phyloP scores from a whole-genome alignment of 2,113 vertebrate species.

The Zingel zingel region DNA sequence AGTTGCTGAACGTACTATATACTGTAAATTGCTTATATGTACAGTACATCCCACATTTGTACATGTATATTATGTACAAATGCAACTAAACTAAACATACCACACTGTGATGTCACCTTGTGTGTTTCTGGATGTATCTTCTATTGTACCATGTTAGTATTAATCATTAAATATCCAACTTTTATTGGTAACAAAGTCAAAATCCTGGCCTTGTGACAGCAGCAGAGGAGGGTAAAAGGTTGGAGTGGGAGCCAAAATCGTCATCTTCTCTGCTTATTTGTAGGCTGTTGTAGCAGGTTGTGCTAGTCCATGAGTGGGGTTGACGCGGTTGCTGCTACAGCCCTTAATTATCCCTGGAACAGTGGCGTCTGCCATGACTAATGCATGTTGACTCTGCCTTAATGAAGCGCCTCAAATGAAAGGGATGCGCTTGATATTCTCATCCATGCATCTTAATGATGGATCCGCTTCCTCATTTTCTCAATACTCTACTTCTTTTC shows the following conservation, averaged over 20 bases:
- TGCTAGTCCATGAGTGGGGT: slow-evolving; percentile 35
- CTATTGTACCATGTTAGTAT: neutral
- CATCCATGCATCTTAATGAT: slow-evolving; percentile 76
- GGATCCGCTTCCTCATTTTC: slow-evolving; percentile 43
- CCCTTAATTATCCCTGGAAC: slow-evolving; percentile 68
- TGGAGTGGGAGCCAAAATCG: neutral
- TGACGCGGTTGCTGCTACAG: slow-evolving; percentile 39
- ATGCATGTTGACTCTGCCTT: slow-evolving; percentile 78
- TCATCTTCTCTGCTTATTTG: neutral
- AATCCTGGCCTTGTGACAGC: neutral
- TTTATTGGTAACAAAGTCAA: neutral
- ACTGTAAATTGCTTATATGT: neutral
- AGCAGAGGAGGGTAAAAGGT: accelerated
- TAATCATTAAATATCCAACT: neutral
- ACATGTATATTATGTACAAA: no score
- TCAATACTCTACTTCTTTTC: slow-evolving; percentile 13
- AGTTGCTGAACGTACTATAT: neutral
- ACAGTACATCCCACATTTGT: no score
- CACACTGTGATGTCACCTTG: neutral
- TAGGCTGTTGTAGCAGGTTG: slow-evolving; percentile 28
- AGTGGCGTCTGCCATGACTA: slow-evolving; percentile 65
- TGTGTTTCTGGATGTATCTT: neutral
- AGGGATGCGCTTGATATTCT: slow-evolving; percentile 56
- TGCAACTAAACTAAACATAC: neutral
- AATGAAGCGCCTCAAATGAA: slow-evolving; percentile 77